Percentiles rank a stretch among this genome's conserved stretches.
Conservation (phyloP, 2,888 invertebrate species). For the Scaptomyza tumidula region DNA sequence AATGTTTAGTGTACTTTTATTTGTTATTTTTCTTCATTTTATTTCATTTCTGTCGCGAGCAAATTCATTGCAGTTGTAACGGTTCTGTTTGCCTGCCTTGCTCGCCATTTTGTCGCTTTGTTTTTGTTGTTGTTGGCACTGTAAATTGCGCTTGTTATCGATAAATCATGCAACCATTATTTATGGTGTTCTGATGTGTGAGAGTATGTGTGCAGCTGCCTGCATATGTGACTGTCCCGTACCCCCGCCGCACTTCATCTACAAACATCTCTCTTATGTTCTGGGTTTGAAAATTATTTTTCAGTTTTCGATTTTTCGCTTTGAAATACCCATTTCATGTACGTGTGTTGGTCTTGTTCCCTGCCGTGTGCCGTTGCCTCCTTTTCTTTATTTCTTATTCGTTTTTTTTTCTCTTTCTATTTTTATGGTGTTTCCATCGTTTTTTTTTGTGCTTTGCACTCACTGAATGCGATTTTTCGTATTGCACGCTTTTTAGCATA, state of each 20-base stretch:
- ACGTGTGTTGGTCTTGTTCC: conserved; percentile 19
- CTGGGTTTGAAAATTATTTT: conserved; percentile 75
- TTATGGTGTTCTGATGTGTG: conserved; percentile 78
- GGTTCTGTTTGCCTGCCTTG: conserved; percentile 50
- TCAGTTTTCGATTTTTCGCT: conserved; percentile 81
- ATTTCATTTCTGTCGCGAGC: conserved; percentile 74
- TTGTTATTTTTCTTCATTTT: conserved; percentile 56
- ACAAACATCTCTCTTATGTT: conserved; percentile 10
- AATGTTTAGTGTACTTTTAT: neutral
- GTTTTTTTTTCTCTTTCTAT: conserved; percentile 25
- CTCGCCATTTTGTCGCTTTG: conserved; percentile 61
- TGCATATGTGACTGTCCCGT: conserved; percentile 74
- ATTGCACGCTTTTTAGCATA: conserved; percentile 80
- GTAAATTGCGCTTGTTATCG: conserved; percentile 84
- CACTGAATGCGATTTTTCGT: conserved; percentile 73
- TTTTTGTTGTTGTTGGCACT: conserved; percentile 73
- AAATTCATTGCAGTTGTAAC: conserved; percentile 78
- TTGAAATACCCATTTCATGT: conserved; percentile 79
- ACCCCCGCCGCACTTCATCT: conserved; percentile 2
- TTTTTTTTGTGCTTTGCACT: conserved; percentile 43
- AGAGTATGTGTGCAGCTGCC: conserved; percentile 56
- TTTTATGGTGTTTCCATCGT: conserved; percentile 33
- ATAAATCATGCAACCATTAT: conserved; percentile 84
- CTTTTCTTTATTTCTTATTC: conserved; percentile 40
- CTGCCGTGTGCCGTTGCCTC: conserved; percentile 54